Percentiles rank a stretch among this genome's conserved stretches.
These are phyloP conservation scores for Philonicus albiceps DNA, from an alignment of 2,888 invertebrate genomes.

Conservation along the genomic window DNA sequence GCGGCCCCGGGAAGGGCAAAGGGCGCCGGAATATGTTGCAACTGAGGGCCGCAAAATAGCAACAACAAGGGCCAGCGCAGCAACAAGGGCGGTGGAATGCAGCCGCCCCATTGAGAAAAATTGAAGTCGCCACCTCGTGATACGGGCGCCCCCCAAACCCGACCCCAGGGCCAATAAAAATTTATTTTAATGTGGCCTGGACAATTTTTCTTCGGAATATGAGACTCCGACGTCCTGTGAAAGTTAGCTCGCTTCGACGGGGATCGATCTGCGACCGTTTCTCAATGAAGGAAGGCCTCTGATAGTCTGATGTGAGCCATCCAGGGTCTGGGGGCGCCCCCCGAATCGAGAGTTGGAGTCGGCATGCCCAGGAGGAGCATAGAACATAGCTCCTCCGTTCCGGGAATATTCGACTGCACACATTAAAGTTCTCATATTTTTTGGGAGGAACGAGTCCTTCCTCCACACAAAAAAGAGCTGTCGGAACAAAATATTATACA, in stretches of 20 bases:
- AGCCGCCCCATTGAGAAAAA: constrained; percentile 14
- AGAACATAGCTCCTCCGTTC: neutral
- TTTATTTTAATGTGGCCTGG: constrained; percentile 48
- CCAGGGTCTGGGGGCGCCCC: neutral
- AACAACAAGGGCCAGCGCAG: constrained; percentile 32
- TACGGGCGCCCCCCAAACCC: constrained; percentile 8
- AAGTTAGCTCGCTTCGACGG: constrained; percentile 40
- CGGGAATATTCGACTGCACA: constrained; percentile 37
- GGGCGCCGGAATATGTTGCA: constrained; percentile 16
- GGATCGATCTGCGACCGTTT: constrained; percentile 47
- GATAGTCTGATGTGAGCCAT: neutral
- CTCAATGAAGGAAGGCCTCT: constrained; percentile 29
- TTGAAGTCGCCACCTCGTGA: constrained; percentile 32
- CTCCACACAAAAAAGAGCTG: constrained; percentile 10
- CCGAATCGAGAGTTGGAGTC: constrained; percentile 7
- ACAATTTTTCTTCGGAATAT: constrained; percentile 49
- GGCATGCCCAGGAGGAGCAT: neutral
- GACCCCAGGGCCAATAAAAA: constrained; percentile 45
- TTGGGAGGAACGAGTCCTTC: neutral
- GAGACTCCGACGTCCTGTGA: constrained; percentile 37
- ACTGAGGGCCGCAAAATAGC: neutral
- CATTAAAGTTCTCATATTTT: constrained; percentile 47
- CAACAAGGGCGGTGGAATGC: constrained; percentile 26
- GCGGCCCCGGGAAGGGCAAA: neutral
- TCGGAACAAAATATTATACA: constrained; percentile 44